phyloP scores from a whole-genome alignment of 2,113 vertebrate species.

The Misgurnus mizolepis region DNA sequence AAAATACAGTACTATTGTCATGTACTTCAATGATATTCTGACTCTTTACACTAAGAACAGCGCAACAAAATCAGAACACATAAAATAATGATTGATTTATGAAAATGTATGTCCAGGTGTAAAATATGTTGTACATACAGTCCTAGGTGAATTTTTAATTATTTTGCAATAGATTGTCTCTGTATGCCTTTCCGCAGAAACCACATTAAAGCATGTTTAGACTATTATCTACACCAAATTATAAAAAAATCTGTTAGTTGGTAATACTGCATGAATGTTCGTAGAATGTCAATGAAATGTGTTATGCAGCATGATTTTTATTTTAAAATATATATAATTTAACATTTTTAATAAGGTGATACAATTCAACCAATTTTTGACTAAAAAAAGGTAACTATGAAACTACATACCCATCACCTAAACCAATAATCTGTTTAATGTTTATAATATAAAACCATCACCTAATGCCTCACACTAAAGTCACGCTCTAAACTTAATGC shows the following conservation, averaged over 20 bases:
- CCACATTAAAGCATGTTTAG: not conserved
- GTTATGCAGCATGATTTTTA: not conserved
- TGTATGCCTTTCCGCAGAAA: not conserved
- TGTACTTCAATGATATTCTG: not conserved
- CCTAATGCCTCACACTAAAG: not conserved
- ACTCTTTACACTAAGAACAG: not conserved
- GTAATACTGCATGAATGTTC: too few relatives aligned
- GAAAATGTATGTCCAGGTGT: conserved; percentile 4
- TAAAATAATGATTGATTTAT: not conserved
- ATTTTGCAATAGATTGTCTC: not conserved
- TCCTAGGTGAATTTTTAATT: not conserved
- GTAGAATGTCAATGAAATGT: not conserved
- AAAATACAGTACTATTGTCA: too few relatives aligned
- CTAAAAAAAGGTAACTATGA: too few relatives aligned
- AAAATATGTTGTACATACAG: conserved; percentile 2
- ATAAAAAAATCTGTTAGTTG: too few relatives aligned
- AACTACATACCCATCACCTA: not conserved
- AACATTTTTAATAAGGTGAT: too few relatives aligned
- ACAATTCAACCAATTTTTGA: not conserved
- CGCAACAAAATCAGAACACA: not conserved
- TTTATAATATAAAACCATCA: conserved; percentile 12
- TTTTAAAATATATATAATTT: too few relatives aligned
- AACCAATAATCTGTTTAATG: not conserved
- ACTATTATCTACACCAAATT: not conserved
- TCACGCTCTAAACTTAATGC: conserved; percentile 11